Percentiles rank a stretch among this genome's conserved stretches.
Evolutionary conservation across 2,113 vertebrate species (phyloP).

Genomic region (Semnopithecus entellus): DNA sequence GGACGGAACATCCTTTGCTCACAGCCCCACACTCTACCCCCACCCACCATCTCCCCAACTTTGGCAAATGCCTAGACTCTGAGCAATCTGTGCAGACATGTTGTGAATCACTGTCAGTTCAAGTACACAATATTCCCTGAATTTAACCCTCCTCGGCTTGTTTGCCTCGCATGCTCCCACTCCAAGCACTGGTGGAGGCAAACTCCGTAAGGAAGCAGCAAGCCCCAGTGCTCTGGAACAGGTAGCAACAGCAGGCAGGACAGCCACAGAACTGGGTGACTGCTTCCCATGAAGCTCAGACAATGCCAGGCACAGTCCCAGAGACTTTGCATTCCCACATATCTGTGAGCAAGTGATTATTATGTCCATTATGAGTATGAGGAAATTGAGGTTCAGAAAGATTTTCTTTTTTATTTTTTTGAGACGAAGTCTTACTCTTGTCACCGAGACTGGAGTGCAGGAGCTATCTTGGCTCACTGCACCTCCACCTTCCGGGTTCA

Average conservation of each 20-base stretch:
- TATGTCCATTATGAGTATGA: neutral
- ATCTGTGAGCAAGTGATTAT: neutral
- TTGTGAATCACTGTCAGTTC: slow-evolving; percentile 60
- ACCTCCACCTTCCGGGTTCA: too few species aligned
- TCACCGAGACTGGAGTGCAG: too few species aligned
- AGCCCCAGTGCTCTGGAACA: neutral
- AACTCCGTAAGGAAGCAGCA: neutral
- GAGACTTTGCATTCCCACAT: neutral
- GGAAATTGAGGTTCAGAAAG: neutral
- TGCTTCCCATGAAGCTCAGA: neutral
- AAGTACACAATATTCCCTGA: slow-evolving; percentile 42
- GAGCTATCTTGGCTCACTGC: too few species aligned
- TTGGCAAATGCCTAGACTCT: slow-evolving; percentile 49
- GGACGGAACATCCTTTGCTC: slow-evolving; percentile 55
- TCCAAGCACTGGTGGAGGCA: neutral
- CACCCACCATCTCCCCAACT: neutral
- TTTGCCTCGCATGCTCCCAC: neutral
- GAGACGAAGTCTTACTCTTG: too few species aligned
- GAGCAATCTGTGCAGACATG: slow-evolving; percentile 39
- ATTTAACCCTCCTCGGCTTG: neutral
- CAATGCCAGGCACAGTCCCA: neutral
- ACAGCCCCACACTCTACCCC: neutral
- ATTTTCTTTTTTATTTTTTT: too few species aligned
- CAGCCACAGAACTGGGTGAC: neutral
- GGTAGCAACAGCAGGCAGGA: neutral